phyloP scores from a whole-genome alignment of 2,113 vertebrate genomes.

The Gobiocypris rarus region DNA sequence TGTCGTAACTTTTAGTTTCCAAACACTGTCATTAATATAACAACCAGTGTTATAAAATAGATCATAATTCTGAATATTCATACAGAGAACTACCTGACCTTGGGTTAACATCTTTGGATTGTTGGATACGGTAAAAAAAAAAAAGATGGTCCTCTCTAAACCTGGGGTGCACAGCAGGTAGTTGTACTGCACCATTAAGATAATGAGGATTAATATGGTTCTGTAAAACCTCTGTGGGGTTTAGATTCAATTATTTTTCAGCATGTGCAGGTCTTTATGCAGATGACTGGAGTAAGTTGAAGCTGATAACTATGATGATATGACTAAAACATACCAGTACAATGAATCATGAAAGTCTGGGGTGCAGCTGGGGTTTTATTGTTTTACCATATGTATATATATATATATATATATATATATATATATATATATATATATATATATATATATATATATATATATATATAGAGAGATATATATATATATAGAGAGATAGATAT shows the following conservation, averaged over 20 bases:
- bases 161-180: conserved; percentile 39
- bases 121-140: conserved; percentile 23
- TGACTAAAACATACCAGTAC: neutral
- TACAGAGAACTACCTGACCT: conserved; percentile 40
- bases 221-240: neutral
- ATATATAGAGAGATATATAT: too few species aligned
- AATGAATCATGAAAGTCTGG: neutral
- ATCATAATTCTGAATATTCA: conserved; percentile 21
- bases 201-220: conserved; percentile 43
- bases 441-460: too few species aligned
- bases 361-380: neutral
- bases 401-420: too few species aligned
- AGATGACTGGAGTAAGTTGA: conserved; percentile 17
- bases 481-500: too few species aligned
- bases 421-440: too few species aligned
- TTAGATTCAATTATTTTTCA: conserved; percentile 5
- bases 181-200: conserved; percentile 27
- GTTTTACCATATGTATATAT: too few species aligned
- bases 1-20: neutral
- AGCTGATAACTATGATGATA: conserved; percentile 3
- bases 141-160: conserved; percentile 37
- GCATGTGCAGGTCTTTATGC: neutral
- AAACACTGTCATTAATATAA: neutral
- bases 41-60: neutral
- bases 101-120: conserved; percentile 31